A percentile compares a stretch with the other conserved stretches of the same genome.
Conservation (phyloP, 2,797 vertebrate species). For the Paramormyrops hopkinsi region DNA sequence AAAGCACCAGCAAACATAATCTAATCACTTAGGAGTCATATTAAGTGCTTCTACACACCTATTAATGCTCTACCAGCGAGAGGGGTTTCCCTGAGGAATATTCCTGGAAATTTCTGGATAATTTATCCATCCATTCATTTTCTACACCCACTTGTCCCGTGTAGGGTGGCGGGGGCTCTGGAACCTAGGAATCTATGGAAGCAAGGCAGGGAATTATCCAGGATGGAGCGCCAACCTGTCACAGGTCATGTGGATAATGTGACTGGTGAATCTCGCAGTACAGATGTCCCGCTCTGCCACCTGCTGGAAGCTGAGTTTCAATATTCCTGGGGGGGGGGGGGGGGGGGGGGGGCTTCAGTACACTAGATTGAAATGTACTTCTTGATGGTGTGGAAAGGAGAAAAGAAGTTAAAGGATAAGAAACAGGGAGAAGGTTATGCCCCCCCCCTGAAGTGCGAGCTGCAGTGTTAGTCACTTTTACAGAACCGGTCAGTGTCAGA, state of each 20-base stretch:
- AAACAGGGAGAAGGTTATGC: slow-evolving; percentile 39
- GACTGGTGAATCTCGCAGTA: background rate
- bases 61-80: background rate
- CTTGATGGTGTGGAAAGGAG: background rate
- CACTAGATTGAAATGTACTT: background rate
- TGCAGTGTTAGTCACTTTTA: background rate
- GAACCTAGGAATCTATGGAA: background rate
- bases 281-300: background rate
- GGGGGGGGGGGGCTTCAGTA: background rate
- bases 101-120: background rate
- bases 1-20: background rate
- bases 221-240: background rate
- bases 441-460: slow-evolving; percentile 29
- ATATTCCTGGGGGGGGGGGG: background rate
- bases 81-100: background rate
- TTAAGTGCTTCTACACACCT: background rate
- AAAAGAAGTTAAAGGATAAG: slow-evolving; percentile 17
- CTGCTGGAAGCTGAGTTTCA: background rate
- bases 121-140: background rate
- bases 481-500: background rate
- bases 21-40: background rate
- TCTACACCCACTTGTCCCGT: background rate
- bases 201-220: background rate
- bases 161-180: background rate
- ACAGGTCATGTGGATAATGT: background rate